Conservation (phyloP, 2,113 vertebrate genomes). For the Tyto alba region DNA sequence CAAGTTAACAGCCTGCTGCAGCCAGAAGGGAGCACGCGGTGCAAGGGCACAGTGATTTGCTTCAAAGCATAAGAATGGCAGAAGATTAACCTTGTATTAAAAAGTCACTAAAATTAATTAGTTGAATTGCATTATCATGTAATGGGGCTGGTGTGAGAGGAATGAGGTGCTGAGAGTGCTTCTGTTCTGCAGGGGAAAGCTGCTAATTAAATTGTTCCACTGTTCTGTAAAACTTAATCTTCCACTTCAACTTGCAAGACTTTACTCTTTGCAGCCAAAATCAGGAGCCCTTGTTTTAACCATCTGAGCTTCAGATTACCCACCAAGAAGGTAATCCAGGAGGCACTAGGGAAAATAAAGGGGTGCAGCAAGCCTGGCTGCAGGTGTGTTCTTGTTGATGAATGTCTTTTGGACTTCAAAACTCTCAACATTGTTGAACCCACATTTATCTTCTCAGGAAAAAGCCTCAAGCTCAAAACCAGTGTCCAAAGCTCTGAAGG, state of each 20-base stretch:
- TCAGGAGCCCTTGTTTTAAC: neutral
- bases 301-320: neutral
- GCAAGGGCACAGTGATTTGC: neutral
- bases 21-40: neutral
- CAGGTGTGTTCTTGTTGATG: fast-evolving
- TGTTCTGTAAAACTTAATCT: neutral
- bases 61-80: neutral
- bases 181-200: neutral
- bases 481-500: neutral
- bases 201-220: neutral
- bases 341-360: neutral
- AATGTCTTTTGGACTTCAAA: neutral
- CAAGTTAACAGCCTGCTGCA: neutral
- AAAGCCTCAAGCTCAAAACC: neutral
- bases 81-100: neutral
- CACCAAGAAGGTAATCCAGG: neutral
- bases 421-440: neutral
- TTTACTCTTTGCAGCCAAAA: neutral
- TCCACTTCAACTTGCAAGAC: neutral
- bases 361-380: neutral
- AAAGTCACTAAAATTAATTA: neutral
- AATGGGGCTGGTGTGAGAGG: neutral
- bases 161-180: neutral
- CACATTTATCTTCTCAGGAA: neutral
- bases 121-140: neutral